Evolutionary conservation across 2,888 invertebrate genomes (phyloP), one percentile per base, ranked within the genome.

Genomic region (Thecocarcelia acutangulata): DNA sequence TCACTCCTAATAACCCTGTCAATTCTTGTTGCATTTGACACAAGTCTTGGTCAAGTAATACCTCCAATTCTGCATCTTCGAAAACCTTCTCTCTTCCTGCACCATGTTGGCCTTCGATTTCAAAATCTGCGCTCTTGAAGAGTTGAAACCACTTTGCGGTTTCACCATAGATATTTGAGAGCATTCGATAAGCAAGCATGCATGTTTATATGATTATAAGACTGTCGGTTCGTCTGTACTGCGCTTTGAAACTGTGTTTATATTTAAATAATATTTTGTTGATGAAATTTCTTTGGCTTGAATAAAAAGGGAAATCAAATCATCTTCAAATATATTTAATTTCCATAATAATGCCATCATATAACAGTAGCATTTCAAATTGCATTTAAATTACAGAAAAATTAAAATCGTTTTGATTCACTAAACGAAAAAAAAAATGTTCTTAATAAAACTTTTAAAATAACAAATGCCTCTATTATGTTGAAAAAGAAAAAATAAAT

Each of bases 341-440:
- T 82, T 78, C 78, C 78, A 78, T 78, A 61, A 78, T 74, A 78
- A 76, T 74, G 64, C 64, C 70, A 70, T 70, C 73, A 74, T 73
- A 76, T 59, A 83, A 76, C 76, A 83, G 80, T 76, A 83, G 80
- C 83, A 76, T 75, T 76, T 80, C 58, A 72, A 68, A 72, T 54
- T 70, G 74, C 63, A 69, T 74, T 50, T 19, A 24, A 44, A 40
- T 37, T 33, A 37, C 52, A 58, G n/a, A 37, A 48, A 46, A 11
- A 48, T 19, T 24, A 15, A 59, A 59, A 59, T 52, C 24, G 6
- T 4, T n/a, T 21, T 48, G 63, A 48, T 61, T 77, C 66, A 54
- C 52, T 74, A 56, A 75, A 73, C 76, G 44, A 40, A 54, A 68
- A 81, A 56, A 70, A 69, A 64, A 78, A 54, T 33, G 21, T 64